Conservation (phyloP, 2,113 vertebrate genomes). For the Sturnira hondurensis region DNA sequence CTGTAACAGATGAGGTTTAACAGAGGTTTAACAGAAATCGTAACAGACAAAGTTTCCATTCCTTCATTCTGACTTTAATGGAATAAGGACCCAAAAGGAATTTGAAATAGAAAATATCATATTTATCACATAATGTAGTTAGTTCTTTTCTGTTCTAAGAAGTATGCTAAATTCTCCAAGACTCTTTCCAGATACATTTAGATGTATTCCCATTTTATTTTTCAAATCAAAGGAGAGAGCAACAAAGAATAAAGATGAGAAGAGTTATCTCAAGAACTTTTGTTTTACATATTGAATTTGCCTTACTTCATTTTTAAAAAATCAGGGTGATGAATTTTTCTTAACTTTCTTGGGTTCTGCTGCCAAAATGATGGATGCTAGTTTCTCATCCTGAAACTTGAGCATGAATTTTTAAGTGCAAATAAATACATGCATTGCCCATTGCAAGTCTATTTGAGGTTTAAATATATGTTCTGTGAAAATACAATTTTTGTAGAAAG, state of each 20-base stretch:
- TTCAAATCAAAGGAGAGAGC: slow-evolving; percentile 23
- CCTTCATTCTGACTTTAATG: background rate
- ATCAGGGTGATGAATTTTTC: background rate
- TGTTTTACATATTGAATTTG: background rate
- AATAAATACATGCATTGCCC: slow-evolving; percentile 10
- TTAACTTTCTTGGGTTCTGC: background rate
- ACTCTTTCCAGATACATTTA: background rate
- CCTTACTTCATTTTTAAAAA: background rate
- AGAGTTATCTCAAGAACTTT: background rate
- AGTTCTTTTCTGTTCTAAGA: background rate
- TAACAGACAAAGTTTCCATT: background rate
- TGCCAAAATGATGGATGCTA: background rate
- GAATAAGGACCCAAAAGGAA: slow-evolving; percentile 30
- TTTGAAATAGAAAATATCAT: slow-evolving; percentile 49
- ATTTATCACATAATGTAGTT: slow-evolving; percentile 21
- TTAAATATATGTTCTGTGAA: slow-evolving; percentile 42
- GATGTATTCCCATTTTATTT: background rate
- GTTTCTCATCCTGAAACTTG: background rate
- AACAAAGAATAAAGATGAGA: slow-evolving; percentile 37
- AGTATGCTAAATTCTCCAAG: background rate
- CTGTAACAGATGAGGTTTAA: no score
- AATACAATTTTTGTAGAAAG: background rate
- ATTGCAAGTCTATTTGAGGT: slow-evolving; percentile 12
- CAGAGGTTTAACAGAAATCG: no score
- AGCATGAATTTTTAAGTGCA: slow-evolving; percentile 22